These are phyloP conservation scores for Struthidea cinerea DNA, from an alignment of 2,113 vertebrate genomes.

Conservation along the genomic window DNA sequence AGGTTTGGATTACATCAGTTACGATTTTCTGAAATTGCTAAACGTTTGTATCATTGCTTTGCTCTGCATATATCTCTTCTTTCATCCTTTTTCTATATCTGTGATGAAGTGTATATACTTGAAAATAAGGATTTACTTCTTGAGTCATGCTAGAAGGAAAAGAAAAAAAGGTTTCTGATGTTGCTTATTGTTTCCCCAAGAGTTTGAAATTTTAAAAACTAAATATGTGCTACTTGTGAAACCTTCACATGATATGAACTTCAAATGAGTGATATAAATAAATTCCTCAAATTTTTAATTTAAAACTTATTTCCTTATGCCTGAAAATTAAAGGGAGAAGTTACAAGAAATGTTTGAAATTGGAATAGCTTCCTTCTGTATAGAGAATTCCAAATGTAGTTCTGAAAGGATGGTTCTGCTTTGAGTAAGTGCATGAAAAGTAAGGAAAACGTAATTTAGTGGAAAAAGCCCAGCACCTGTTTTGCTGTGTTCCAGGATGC, in stretches of 20 bases:
- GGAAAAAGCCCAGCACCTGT: neutral
- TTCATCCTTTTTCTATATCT: neutral
- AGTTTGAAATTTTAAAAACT: neutral
- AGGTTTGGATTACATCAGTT: conserved; percentile 73
- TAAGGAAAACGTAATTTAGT: neutral
- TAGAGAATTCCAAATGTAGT: neutral
- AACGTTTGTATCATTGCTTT: neutral
- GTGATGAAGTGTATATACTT: neutral
- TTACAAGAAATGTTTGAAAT: neutral
- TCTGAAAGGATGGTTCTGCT: neutral
- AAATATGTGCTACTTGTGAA: neutral
- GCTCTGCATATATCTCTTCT: neutral
- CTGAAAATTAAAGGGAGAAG: neutral
- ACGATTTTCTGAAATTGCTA: neutral
- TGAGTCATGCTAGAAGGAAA: neutral
- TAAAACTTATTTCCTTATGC: neutral
- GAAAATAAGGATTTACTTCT: neutral
- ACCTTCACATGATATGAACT: neutral
- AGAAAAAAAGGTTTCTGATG: neutral
- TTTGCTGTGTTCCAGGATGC: neutral
- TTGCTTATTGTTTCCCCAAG: neutral
- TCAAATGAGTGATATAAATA: neutral
- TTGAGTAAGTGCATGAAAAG: neutral
- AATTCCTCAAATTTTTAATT: neutral
- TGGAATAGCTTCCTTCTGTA: neutral